phyloP scores from a whole-genome alignment of 2,113 vertebrate species.

The Neogale vison region DNA sequence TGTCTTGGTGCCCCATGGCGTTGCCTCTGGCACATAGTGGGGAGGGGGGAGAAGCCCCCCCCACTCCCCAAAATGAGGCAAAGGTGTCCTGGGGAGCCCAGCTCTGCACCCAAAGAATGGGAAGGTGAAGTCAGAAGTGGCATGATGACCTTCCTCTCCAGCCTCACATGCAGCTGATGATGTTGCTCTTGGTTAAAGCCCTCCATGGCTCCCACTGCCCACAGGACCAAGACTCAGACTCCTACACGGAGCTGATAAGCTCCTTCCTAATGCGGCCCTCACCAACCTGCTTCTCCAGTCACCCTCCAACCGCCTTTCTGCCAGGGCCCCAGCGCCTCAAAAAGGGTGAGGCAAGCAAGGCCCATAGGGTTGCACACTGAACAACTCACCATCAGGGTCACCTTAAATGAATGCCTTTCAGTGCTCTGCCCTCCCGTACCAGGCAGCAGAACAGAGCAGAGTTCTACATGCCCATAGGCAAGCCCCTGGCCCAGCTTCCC shows the following conservation, averaged over 20 bases:
- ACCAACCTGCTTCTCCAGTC: neutral
- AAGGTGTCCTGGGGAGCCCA: neutral
- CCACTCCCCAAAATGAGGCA: neutral
- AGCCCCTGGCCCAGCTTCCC: neutral
- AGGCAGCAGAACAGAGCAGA: neutral
- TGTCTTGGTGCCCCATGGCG: neutral
- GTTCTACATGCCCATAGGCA: neutral
- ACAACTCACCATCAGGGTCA: rapidly evolving
- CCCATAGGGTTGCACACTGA: rapidly evolving
- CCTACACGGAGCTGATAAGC: rapidly evolving
- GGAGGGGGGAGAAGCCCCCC: neutral
- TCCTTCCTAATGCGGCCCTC: too few relatives aligned
- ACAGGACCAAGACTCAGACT: neutral
- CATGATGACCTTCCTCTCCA: neutral
- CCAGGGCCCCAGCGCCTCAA: neutral
- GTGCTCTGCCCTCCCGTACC: neutral
- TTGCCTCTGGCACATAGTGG: neutral
- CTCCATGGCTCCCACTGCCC: neutral
- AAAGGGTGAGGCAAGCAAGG: neutral
- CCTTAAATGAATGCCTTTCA: neutral
- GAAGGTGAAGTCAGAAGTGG: too few relatives aligned
- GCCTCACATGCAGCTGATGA: rapidly evolving
- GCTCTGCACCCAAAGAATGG: neutral
- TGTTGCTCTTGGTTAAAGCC: neutral
- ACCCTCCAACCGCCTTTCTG: rapidly evolving